Base-by-base conservation (phyloP, 2,797 vertebrate species). In the Euphonia xanthogaster region DNA sequence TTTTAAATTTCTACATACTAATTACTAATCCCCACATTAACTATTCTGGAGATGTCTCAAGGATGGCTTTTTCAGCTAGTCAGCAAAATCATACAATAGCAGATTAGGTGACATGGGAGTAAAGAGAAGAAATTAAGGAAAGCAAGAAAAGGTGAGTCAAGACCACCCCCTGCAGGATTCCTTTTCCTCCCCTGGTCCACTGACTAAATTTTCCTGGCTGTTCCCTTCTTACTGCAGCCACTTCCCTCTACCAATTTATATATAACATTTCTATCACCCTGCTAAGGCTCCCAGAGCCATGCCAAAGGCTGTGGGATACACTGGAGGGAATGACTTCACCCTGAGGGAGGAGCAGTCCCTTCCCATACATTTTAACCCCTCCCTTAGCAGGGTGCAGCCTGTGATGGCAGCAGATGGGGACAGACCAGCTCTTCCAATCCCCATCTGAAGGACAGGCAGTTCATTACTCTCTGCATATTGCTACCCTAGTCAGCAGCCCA, bases 81-180 rank as follows among this genome's bases (percentile, higher is more conserved):
- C 21, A 86, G 37, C 15, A 72, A 84, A 71, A 61, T 57, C 65
- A 65, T 71, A 73, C 37, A 80, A 11, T 7, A 75, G 84, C 19
- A 86, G 65, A 74, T 73, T 48, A 70, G 48, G 68, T 76, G 22
- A 62, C 21, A 51, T 0, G 0, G 7, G 13, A 50, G 7, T 77
- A 80, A 88, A 86, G 1, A 85, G 30, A 65, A n/a, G 23, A 80
- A 85, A 79, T 10, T 7, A 90, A 93, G 30, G 30, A 85, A 89
- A 76, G 25, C 10, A 62, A 58, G 48, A 66, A 74, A 80, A 57
- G 30, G 9, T 1, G 1, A 58, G 42, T 35, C 22, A 65, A 19
- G 54, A 50, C 11, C 33, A 73, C 3, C 4, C 5, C 1, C 17
- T 1, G 0, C 6, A 63, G 23, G 30, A 74, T 74, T 67, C 30